These are phyloP conservation scores for Tortricodes alternella DNA, from an alignment of 2,888 invertebrate species.

Conservation along the genomic window DNA sequence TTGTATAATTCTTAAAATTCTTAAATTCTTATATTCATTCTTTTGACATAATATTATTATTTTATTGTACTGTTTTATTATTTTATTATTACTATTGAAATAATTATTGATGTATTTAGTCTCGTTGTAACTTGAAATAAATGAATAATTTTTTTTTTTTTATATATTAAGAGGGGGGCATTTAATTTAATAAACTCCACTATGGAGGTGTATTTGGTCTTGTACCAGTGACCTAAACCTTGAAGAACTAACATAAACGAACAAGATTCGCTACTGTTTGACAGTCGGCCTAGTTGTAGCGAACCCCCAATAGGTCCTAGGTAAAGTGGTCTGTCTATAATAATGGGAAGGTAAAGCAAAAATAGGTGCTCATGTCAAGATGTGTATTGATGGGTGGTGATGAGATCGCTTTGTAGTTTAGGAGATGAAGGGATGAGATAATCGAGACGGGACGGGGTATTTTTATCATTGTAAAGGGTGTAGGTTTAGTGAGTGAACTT, in stretches of 20 bases:
- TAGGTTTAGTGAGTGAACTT: neutral
- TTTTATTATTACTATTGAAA: too few species aligned
- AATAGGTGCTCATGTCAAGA: conserved; percentile 22
- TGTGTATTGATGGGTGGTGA: conserved; percentile 27
- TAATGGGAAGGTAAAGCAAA: conserved; percentile 21
- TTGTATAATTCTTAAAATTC: too few species aligned
- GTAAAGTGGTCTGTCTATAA: conserved; percentile 36
- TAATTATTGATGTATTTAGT: too few species aligned
- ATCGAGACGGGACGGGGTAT: neutral
- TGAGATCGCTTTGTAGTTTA: conserved; percentile 19
- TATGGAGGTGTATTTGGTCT: too few species aligned
- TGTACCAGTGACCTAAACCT: too few species aligned
- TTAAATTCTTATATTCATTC: too few species aligned
- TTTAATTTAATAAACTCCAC: too few species aligned
- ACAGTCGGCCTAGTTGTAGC: conserved; percentile 32
- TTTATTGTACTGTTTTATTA: too few species aligned
- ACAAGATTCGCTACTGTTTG: conserved; percentile 31
- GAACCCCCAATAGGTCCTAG: conserved; percentile 39
- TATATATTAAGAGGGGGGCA: too few species aligned
- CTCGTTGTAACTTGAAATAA: too few species aligned
- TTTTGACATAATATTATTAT: too few species aligned
- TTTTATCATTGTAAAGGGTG: neutral
- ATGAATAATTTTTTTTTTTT: too few species aligned
- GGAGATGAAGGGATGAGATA: conserved; percentile 3
- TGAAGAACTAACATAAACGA: neutral